Evolutionary conservation across 2,888 invertebrate genomes (phyloP).

Genomic region (Temnothorax rugatulus): DNA sequence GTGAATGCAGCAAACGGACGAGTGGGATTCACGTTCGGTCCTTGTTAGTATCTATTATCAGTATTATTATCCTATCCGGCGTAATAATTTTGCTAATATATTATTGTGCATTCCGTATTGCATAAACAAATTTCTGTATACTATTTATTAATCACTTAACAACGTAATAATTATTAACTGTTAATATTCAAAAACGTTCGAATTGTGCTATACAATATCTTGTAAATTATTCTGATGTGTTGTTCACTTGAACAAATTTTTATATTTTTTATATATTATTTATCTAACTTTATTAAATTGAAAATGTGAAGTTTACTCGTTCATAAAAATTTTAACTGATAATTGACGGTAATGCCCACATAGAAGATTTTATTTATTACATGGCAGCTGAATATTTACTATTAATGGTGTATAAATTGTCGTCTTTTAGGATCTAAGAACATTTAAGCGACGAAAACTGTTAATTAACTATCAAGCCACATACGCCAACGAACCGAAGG

Average conservation of each 20-base stretch:
- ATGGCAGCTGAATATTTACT: constrained; percentile 7
- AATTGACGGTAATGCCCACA: background rate
- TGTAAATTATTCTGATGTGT: background rate
- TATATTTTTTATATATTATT: background rate
- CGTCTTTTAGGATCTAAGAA: background rate
- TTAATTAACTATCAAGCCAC: constrained; percentile 37
- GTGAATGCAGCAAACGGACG: background rate
- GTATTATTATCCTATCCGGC: background rate
- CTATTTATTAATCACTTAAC: background rate
- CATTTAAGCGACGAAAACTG: constrained; percentile 21
- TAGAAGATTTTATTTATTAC: background rate
- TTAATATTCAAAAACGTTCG: background rate
- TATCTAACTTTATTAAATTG: constrained; percentile 1
- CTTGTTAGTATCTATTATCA: constrained; percentile 32
- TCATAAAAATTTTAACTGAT: background rate
- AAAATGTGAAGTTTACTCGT: background rate
- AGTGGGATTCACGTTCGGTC: constrained; percentile 7
- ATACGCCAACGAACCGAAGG: background rate
- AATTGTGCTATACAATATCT: background rate
- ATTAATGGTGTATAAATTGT: constrained; percentile 25
- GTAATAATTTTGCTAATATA: background rate
- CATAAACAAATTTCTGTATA: background rate
- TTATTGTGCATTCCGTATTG: constrained; percentile 7
- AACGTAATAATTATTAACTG: background rate
- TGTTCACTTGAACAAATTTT: background rate